phyloP scores from a whole-genome alignment of 1,140 invertebrate genomes.

The Acromyrmex heyeri region DNA sequence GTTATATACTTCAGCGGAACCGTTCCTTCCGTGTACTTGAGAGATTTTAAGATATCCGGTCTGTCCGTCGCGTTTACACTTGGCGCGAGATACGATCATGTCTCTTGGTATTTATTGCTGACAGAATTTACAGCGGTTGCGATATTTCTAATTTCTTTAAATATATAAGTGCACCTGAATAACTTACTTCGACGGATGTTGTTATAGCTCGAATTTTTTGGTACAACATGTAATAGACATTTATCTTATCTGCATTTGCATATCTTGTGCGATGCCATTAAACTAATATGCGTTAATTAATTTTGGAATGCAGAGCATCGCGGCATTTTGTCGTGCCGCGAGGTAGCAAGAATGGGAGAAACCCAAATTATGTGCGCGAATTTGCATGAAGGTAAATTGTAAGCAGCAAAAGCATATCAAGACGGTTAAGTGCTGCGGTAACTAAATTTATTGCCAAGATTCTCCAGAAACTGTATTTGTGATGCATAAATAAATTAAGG shows the following conservation, averaged over 20 bases:
- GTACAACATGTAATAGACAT: not conserved
- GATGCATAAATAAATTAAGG: constrained; percentile 30
- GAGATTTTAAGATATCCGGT: too few species aligned
- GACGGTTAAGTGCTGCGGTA: constrained; percentile 34
- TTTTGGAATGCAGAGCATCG: constrained; percentile 51
- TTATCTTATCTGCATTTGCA: not conserved
- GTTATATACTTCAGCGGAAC: too few species aligned
- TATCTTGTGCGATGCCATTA: constrained; percentile 12
- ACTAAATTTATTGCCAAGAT: constrained; percentile 45
- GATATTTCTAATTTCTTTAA: constrained; percentile 2
- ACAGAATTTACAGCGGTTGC: not conserved
- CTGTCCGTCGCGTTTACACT: not conserved
- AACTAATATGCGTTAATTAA: constrained; percentile 58
- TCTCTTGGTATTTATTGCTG: too few species aligned
- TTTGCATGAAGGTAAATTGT: constrained; percentile 58
- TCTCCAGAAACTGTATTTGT: constrained; percentile 28
- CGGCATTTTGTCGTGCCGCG: constrained; percentile 34
- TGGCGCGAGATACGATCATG: too few species aligned
- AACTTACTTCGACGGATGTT: not conserved
- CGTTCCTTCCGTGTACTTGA: too few species aligned
- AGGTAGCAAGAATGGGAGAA: constrained; percentile 56
- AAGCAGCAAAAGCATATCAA: constrained; percentile 59
- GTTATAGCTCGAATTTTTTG: not conserved
- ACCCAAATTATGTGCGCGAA: constrained; percentile 58
- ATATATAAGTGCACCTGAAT: not conserved